Base-by-base conservation (phyloP, 2,113 vertebrate species). In the Opisthocomus hoazin region DNA sequence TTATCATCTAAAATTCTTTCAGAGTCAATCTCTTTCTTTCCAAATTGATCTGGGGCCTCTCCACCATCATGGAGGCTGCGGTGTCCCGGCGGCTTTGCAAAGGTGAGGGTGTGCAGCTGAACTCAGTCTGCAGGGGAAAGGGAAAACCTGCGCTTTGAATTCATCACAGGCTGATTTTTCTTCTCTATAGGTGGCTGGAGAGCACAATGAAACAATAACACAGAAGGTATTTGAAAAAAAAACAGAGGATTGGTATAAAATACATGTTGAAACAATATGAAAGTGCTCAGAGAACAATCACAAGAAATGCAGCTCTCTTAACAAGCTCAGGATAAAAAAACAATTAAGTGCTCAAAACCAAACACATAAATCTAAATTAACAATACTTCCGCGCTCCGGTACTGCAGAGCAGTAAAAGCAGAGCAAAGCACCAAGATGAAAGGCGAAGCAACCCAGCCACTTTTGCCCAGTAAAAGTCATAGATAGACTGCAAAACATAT, bases 1-100 rank as follows among this genome's bases (percentile, higher is more conserved):
- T 23, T 12, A 4, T 7, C 7, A 11, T 32, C 45, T 22, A 5
- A 48, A 73, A 41, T 32, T 19, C 14, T 20, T 56, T 51, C 15
- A 0, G 3, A 9, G 6, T 22, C 48, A 4, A 1, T 15, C 4
- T 15, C 19, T 50, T 26, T 45, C 7, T n/a, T 73, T 43, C 23
- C 48, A 19, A 0, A 41, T 53, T n/a, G 7, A n/a, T 78, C 51
- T n/a, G 32, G 32, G 0, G 17, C 23, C 9, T 50, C 13, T 73
- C 64, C 48, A 3, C 21, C n/a, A 11, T 14, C 30, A 29, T 14
- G 19, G 18, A 37, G 84, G n/a, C 46, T 3, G 17, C 58, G 15
- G 5, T 12, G 11, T 24, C 56, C 7, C 11, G 7, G 48, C 41
- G 20, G 73, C 36, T 50, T 43, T 30, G 15, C 2, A 1, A 75